Base-by-base conservation (phyloP, 2,113 vertebrate genomes). In the Rhabdomys dilectus region DNA sequence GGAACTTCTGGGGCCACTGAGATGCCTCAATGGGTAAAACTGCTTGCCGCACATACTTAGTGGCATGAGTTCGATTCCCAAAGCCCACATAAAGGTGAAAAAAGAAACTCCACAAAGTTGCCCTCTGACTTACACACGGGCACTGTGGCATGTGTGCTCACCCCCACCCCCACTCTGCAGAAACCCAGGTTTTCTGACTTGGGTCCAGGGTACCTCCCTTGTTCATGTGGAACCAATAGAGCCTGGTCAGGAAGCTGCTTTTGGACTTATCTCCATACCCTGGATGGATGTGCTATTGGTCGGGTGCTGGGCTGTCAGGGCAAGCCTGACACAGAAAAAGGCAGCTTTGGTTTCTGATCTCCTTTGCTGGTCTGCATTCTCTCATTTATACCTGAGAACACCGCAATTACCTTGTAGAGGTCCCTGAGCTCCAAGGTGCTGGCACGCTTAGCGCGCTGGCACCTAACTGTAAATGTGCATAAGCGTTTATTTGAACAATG, bases 401-500 rank as follows among this genome's bases (percentile, higher is more conserved):
- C 21, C 4, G 31, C 31, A 89, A 24, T 89, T 24, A 51, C 75
- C 68, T 91, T 0, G 0, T 29, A 82, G 64, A 62, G 66, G 48
- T 81, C 24, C 16, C 3, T 42, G 53, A 73, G 58, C 89, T 76
- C 0, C 2, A 31, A 81, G 45, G 92, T 42, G 78, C 73, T 73
- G 84, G 64, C 5, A 2, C 1, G 13, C 24, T 7, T 4, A 8
- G n/a, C 21, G 8, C 48, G n/a, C 77, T 66, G 89, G 34, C 90
- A 76, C 3, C 1, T 58, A 80, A 58, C 80, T 53, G 29, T 80
- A 68, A 84, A 58, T 45, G 60, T 17, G 11, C 60, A 34, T 29
- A 70, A 68, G 73, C 24, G 3, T 72, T 42, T 58, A n/a, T n/a
- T 31, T 82, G 82, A 96, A 91, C 78, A 68, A 60, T 56, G 95